Evolutionary conservation across 2,888 invertebrate genomes (phyloP), one percentile per base, ranked within the genome.

Genomic region (Volucella inanis): DNA sequence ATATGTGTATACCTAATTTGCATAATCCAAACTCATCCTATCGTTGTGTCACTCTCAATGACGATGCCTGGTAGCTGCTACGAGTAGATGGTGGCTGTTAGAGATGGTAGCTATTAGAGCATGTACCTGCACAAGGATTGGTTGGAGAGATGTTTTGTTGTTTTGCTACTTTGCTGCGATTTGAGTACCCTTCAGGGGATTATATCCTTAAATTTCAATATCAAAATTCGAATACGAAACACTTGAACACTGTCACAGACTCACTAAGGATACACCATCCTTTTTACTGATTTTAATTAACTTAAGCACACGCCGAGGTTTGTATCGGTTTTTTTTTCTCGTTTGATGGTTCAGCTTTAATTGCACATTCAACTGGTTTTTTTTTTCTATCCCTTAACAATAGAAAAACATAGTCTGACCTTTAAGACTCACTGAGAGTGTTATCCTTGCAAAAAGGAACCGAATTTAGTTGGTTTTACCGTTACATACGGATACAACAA

Each of bases 341-440:
- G 14, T 43, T 59, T 39, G 2, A 18, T 47, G 55, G 52, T 62
- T 54, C 49, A 31, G 38, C 67, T 62, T 49, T 78, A 71, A 78
- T 70, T 79, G 71, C 67, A 67, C 72, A 72, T 79, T 79, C 79
- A 79, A 79, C 79, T 79, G 65, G 72, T 79, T 72, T 72, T 67
- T 67, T 67, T 18, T 52, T 41, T 54, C 41, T 18, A 45, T 31
- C 31, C 31, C 31, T 31, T 31, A 22, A 15, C 15, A 38, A 41
- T 15, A 49, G 64, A 54, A 50, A 61, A 54, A 10, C 50, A 52
- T 8, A 61, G 59, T 50, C 76, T 50, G 62, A 47, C 62, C 70
- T 77, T 77, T 57, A 72, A 79, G 65, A 57, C 59, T 18, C 49
- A 18, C 64, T 71, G 18, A 18, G 39, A n/a, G 49, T 41, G 62